These are phyloP conservation scores for Mirounga angustirostris DNA, from an alignment of 2,113 vertebrate species.

Conservation along the genomic window DNA sequence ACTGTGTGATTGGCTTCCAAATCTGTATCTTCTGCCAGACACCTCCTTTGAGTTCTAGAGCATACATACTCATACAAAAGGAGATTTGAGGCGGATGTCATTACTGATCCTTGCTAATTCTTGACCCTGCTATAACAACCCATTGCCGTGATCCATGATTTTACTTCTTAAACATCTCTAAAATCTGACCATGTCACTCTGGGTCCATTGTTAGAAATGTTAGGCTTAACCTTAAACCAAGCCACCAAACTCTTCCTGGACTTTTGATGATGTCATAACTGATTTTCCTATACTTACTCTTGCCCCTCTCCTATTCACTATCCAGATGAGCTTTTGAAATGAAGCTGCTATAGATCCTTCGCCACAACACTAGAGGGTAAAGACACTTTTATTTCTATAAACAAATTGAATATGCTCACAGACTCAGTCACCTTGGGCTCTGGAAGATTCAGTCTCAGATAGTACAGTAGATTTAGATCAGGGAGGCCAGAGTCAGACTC, in stretches of 20 bases:
- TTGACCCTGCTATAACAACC: not conserved
- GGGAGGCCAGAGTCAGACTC: not conserved
- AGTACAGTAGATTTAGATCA: not conserved
- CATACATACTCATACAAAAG: not conserved
- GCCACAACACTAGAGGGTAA: not conserved
- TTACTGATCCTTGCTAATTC: not conserved
- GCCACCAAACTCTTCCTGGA: not conserved
- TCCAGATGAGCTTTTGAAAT: not conserved
- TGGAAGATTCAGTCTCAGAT: not conserved
- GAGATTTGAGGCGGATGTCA: not conserved
- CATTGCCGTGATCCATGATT: not conserved
- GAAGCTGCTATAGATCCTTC: not conserved
- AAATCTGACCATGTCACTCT: not conserved
- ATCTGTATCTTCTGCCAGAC: not conserved
- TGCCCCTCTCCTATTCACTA: not conserved
- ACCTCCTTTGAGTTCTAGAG: not conserved
- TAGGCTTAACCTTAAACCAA: not conserved
- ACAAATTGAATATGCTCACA: not conserved
- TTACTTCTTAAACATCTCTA: conserved; percentile 4
- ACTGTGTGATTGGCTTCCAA: not conserved
- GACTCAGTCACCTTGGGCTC: not conserved
- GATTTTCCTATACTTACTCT: not conserved
- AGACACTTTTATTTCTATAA: not conserved
- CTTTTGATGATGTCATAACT: not conserved
- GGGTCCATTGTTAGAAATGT: not conserved